Conservation (phyloP, 2,888 invertebrate genomes). For the Tinea semifulvella region DNA sequence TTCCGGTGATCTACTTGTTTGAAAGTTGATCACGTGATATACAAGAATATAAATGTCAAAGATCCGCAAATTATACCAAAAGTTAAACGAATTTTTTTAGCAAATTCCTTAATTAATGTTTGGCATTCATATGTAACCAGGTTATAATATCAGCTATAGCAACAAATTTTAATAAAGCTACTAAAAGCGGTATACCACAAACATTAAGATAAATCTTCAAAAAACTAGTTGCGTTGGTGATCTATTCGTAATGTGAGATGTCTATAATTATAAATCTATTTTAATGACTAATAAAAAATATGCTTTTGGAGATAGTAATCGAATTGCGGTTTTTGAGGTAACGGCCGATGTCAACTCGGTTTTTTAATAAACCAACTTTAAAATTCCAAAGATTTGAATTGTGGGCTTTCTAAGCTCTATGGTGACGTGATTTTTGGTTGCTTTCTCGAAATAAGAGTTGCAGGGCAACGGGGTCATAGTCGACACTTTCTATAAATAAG, state of each 20-base stretch:
- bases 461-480: neutral
- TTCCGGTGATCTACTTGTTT: conserved; percentile 1
- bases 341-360: conserved; percentile 6
- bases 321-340: neutral
- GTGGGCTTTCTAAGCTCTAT: neutral
- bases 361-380: neutral
- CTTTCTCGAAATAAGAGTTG: conserved; percentile 6
- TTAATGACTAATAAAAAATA: conserved; percentile 7
- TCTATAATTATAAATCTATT: conserved; percentile 10
- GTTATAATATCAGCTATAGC: neutral
- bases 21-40: neutral
- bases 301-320: conserved; percentile 1
- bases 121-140: neutral
- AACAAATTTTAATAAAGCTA: neutral
- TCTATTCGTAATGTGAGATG: no score
- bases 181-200: conserved; percentile 4
- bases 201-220: neutral
- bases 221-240: conserved; percentile 1
- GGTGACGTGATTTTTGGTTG: conserved; percentile 5
- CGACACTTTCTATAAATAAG: conserved; percentile 5
- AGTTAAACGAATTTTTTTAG: neutral
- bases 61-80: neutral
- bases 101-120: conserved; percentile 1
- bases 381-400: neutral
- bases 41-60: neutral